A percentile compares a stretch with the other conserved stretches of the same genome.
phyloP scores from a whole-genome alignment of 2,113 vertebrate species.

The Tringa solitaria region DNA sequence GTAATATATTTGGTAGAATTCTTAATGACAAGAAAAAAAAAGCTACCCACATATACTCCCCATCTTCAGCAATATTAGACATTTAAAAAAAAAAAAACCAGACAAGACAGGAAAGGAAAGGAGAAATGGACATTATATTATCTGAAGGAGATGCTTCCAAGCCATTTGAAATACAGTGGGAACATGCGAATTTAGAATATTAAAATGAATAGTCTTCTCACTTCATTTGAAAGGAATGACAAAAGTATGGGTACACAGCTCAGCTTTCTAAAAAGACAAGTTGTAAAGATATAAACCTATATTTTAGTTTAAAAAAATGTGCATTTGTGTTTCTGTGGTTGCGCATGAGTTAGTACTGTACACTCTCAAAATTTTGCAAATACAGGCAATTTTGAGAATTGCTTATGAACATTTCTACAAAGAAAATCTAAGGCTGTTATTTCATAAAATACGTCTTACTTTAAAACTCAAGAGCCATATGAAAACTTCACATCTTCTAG shows the following conservation, averaged over 20 bases:
- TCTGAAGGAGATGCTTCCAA: not conserved
- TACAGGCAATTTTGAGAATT: not conserved
- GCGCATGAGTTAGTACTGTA: not conserved
- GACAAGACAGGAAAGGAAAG: not conserved
- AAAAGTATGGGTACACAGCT: not conserved
- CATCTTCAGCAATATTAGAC: not conserved
- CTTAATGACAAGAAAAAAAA: not conserved
- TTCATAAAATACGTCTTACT: not conserved
- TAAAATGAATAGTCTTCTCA: not conserved
- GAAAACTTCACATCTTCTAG: not conserved
- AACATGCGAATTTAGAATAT: not conserved
- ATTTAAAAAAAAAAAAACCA: not conserved
- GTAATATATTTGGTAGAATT: not conserved
- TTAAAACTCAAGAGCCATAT: not conserved
- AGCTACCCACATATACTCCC: not conserved
- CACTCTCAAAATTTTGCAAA: not conserved
- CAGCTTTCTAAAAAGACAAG: not conserved
- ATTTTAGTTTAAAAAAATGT: not conserved
- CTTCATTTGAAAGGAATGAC: not conserved
- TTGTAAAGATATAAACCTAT: not conserved
- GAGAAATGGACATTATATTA: not conserved
- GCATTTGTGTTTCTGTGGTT: not conserved
- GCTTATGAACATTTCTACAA: not conserved
- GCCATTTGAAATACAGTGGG: not conserved
- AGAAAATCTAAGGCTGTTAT: not conserved